Base-by-base conservation (phyloP, 2,888 invertebrate species). In the Erebia aethiops region DNA sequence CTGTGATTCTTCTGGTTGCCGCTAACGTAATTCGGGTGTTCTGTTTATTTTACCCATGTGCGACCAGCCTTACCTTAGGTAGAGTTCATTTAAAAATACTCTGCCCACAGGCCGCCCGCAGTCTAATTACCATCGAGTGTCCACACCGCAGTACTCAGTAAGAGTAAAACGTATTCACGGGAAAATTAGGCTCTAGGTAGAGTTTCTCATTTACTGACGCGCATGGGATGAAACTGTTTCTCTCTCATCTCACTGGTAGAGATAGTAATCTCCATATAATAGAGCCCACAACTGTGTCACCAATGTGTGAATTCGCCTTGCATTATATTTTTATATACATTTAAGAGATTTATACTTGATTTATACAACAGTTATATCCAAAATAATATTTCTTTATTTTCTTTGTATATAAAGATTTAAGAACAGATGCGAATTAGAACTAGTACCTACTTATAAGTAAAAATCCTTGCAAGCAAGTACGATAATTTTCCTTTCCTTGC, bases 41-140 rank as follows among this genome's bases (percentile, higher is more conserved):
- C 1, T 21, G 21, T 21, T 21, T 21, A 2, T 21, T 21, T 21
- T 2, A 21, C 2, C 21, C 26, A 26, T 26, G 35, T 35, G 35
- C 35, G 7, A 5, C 35, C 7, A 35, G 21, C 21, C 11, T 16
- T 2, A 41, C 16, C 52, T 18, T 11, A 52, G 35, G 52, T 16
- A 52, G 13, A 43, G 64, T 64, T 64, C 43, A 69, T 62, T 69
- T 62, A 56, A 62, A 54, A 52, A 52, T 54, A 43, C 43, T 21
- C 61, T 56, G 56, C 46, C 56, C 43, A 46, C n/a, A n/a, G 62
- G 41, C 60, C 54, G 51, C 60, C 54, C 64, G n/a, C 35, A 57
- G 57, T 67, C 62, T 72, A 72, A 72, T 72, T 72, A 72, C 70
- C 61, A 63, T 46, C 67, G 56, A 69, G 56, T 21, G 56, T 52